Conservation (phyloP, 1,140 invertebrate species). For the Psilanteris sp. region DNA sequence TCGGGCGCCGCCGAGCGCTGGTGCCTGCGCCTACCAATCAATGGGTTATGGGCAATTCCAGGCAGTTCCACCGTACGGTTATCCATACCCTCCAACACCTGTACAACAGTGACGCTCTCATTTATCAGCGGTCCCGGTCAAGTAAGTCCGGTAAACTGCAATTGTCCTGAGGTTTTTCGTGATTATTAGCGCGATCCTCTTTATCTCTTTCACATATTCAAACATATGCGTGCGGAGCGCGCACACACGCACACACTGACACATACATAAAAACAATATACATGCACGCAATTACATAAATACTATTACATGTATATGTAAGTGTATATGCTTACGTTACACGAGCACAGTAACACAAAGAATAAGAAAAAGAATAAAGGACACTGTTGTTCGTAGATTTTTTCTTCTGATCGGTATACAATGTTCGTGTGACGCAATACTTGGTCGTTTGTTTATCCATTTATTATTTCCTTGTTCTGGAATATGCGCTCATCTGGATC, state of each 20-base stretch:
- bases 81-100: slow-evolving; percentile 79
- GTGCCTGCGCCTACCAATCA: slow-evolving; percentile 82
- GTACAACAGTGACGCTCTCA: slow-evolving; percentile 77
- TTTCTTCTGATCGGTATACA: slow-evolving; percentile 65
- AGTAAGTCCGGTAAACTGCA: slow-evolving; percentile 50
- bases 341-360: slow-evolving; percentile 3
- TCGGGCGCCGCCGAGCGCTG: slow-evolving; percentile 79
- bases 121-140: slow-evolving; percentile 62
- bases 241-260: slow-evolving; percentile 2
- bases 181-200: slow-evolving; percentile 32
- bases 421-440: slow-evolving; percentile 64
- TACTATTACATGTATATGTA: too few relatives aligned
- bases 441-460: slow-evolving; percentile 65
- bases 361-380: neutral
- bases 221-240: neutral
- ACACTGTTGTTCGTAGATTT: slow-evolving; percentile 54
- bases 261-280: neutral
- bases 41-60: slow-evolving; percentile 80
- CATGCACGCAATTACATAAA: too few relatives aligned
- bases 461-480: slow-evolving; percentile 61
- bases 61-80: slow-evolving; percentile 79
- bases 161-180: slow-evolving; percentile 36
- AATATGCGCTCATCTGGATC: slow-evolving; percentile 37
- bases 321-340: too few relatives aligned
- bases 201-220: slow-evolving; percentile 13